Evolutionary conservation across 2,888 invertebrate species (phyloP).

Genomic region (Ophonus ardosiacus): DNA sequence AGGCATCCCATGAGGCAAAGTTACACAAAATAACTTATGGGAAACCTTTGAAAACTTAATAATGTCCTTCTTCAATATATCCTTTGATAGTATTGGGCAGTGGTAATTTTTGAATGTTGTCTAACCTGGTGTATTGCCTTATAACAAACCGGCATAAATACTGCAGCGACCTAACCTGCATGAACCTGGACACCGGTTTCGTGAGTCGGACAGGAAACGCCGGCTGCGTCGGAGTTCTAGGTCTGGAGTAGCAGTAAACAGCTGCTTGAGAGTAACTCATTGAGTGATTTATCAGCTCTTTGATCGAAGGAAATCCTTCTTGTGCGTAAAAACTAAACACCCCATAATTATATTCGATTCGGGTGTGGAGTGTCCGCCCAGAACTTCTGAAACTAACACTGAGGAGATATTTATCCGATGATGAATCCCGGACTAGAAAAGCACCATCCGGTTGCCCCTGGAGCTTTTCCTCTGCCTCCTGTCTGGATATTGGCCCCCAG

Average conservation of each 20-base stretch:
- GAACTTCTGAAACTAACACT: conserved; percentile 85
- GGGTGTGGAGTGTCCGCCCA: conserved; percentile 84
- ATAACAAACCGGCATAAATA: conserved; percentile 87
- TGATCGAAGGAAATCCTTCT: conserved; percentile 80
- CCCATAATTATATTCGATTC: conserved; percentile 85
- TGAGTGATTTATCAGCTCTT: conserved; percentile 86
- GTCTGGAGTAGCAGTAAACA: conserved; percentile 85
- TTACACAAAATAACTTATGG: too few relatives aligned
- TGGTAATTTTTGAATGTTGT: conserved; percentile 84
- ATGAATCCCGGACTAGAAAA: conserved; percentile 88
- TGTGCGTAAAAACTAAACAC: conserved; percentile 76
- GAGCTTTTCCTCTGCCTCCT: conserved; percentile 84
- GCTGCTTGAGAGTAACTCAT: conserved; percentile 84
- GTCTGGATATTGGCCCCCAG: conserved; percentile 87
- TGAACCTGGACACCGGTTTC: conserved; percentile 86
- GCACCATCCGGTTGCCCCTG: conserved; percentile 85
- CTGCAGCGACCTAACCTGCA: conserved; percentile 83
- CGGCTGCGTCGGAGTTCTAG: conserved; percentile 81
- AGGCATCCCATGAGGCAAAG: too few relatives aligned
- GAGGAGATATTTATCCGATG: conserved; percentile 83
- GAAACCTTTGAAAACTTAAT: conserved; percentile 65
- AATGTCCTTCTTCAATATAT: conserved; percentile 77
- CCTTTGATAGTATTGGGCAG: conserved; percentile 79
- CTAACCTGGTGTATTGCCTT: conserved; percentile 81
- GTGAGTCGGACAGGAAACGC: conserved; percentile 86